phyloP scores from a whole-genome alignment of 2,888 invertebrate species.

The Empis stercorea region DNA sequence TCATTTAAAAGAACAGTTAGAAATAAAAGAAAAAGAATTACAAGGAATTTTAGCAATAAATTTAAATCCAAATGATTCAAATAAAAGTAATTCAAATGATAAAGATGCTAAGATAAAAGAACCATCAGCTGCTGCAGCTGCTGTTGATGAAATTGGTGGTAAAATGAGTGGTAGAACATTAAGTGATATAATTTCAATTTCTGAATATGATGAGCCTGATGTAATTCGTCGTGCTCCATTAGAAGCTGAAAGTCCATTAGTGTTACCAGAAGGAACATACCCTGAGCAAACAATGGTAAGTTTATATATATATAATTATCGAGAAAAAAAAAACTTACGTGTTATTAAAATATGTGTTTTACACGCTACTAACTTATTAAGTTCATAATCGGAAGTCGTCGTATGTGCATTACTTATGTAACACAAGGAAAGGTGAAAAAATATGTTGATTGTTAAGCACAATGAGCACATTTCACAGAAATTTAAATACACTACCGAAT shows the following conservation, averaged over 20 bases:
- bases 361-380: neutral
- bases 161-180: constrained; percentile 56
- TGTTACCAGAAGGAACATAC: constrained; percentile 17
- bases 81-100: constrained; percentile 9
- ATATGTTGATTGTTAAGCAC: no score
- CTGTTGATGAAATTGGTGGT: constrained; percentile 38
- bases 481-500: no score
- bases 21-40: constrained; percentile 34
- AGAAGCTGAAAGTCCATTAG: constrained; percentile 22
- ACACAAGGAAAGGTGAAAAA: neutral
- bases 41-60: constrained; percentile 44
- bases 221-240: constrained; percentile 40
- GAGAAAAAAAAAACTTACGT: neutral
- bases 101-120: constrained; percentile 7
- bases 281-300: constrained; percentile 28
- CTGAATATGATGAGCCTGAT: constrained; percentile 57
- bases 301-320: neutral
- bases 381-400: neutral
- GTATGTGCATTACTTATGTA: neutral
- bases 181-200: constrained; percentile 59
- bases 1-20: constrained; percentile 42
- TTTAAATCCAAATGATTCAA: constrained; percentile 36
- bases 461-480: no score
- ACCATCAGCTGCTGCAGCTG: constrained; percentile 29
- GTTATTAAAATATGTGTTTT: neutral